phyloP scores from a whole-genome alignment of 2,888 invertebrate species.

The Drosophila prostipennis region DNA sequence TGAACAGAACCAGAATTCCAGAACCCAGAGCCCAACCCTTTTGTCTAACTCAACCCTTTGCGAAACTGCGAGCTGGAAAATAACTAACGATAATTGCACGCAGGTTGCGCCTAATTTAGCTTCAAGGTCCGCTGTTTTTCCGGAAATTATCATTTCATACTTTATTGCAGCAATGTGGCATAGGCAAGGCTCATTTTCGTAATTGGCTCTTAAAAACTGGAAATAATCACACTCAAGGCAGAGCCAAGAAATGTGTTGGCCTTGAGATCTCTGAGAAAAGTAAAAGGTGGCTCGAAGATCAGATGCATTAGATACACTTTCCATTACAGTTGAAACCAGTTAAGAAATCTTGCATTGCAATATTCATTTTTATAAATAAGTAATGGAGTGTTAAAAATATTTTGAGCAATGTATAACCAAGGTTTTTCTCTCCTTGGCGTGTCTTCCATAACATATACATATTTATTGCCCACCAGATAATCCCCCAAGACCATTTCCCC shows the following conservation, averaged over 20 bases:
- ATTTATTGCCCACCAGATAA: neutral
- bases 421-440: neutral
- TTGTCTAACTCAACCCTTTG: slow-evolving; percentile 69
- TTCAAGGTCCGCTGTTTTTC: slow-evolving; percentile 73
- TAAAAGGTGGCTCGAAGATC: neutral
- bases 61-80: slow-evolving; percentile 25
- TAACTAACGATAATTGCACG: slow-evolving; percentile 78
- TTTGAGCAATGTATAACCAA: no score
- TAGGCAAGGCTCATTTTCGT: slow-evolving; percentile 40
- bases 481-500: neutral
- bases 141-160: slow-evolving; percentile 69
- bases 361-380: no score
- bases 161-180: slow-evolving; percentile 60
- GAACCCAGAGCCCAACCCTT: slow-evolving; percentile 38
- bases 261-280: neutral
- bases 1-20: slow-evolving; percentile 52
- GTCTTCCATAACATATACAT: neutral
- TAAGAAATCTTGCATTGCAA: no score
- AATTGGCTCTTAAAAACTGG: slow-evolving; percentile 66
- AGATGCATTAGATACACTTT: neutral
- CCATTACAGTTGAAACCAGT: neutral
- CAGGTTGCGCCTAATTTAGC: slow-evolving; percentile 75
- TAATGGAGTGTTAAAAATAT: no score
- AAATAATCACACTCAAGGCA: slow-evolving; percentile 66
- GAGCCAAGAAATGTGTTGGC: slow-evolving; percentile 8